Base-by-base conservation (phyloP, 2,113 vertebrate species). In the Clarias macrocephalus region DNA sequence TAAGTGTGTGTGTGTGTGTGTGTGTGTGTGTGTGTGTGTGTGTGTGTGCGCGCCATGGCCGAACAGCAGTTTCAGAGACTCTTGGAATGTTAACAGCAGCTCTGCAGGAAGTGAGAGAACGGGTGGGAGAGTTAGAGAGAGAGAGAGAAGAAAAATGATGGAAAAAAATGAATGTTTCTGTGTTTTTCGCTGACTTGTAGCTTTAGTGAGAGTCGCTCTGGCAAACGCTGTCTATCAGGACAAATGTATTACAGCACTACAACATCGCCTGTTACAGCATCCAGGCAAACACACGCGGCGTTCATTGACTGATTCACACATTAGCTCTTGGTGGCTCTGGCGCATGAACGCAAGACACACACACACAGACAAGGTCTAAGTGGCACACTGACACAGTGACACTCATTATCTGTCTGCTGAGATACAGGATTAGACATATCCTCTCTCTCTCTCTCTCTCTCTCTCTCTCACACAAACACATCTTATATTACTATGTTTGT, bases 21-120 rank as follows among this genome's bases (percentile, higher is more conserved):
- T 73, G 75, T 59, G 63, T 85, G 63, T 48, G 56, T 82, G 77
- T 86, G 68, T 59, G 52, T 83, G 70, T 56, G 82, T 60, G 16
- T 80, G 82, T 57, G 75, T 48, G 37, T 33, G 28, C 76, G 56
- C 21, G n/a, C 76, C 15, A 0, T 19, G 25, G 68, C 63, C 18
- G 77, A 80, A 70, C 70, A 80, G 82, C 82, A 88, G 54, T 80
- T 86, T 86, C 52, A 76, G 82, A 87, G 76, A 72, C 57, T 19
- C 82, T 68, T 30, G 84, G 88, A 91, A 90, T 89, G 86, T 86
- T 89, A 80, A 86, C 52, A 86, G 57, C 83, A 59, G 66, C 82
- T 66, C 48, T 37, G 8, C 87, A 89, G 90, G 75, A 89, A 89
- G 83, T 48, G 23, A 79, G 48, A 30, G n/a, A 57, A 13, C 63